Evolutionary conservation across 2,113 vertebrate genomes (phyloP).

Genomic region (Camelus dromedarius): DNA sequence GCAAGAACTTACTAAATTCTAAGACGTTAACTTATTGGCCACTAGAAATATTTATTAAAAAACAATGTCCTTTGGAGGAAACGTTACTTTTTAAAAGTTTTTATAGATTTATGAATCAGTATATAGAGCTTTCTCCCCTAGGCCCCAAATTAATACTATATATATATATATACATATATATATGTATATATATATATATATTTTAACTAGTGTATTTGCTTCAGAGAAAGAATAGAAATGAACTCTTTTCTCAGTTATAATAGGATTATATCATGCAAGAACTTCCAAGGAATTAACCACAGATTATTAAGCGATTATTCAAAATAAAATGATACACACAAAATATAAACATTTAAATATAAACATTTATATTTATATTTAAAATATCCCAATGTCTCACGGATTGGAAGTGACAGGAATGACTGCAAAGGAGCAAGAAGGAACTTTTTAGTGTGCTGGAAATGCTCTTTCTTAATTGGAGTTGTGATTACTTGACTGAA

Average conservation of each 20-base stretch:
- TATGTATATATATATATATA: background rate
- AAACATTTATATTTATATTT: background rate
- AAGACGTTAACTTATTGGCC: background rate
- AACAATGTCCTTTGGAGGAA: background rate
- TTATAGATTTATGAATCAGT: constrained; percentile 9
- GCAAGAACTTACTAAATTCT: background rate
- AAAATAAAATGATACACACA: constrained; percentile 26
- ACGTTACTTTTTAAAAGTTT: constrained; percentile 9
- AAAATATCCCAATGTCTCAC: background rate
- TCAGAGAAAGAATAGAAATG: background rate
- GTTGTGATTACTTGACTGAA: background rate
- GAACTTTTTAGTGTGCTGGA: background rate
- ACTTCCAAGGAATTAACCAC: background rate
- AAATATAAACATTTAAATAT: background rate
- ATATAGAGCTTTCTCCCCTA: background rate
- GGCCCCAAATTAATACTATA: background rate
- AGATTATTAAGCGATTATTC: background rate
- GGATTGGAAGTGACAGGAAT: background rate
- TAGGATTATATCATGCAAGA: background rate
- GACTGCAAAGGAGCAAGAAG: background rate
- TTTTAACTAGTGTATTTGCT: background rate
- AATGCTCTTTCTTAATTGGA: background rate
- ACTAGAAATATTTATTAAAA: constrained; percentile 15
- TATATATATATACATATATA: background rate
- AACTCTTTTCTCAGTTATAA: constrained; percentile 30